Base-by-base conservation (phyloP, 2,797 vertebrate genomes). In the Galagoides demidoff region DNA sequence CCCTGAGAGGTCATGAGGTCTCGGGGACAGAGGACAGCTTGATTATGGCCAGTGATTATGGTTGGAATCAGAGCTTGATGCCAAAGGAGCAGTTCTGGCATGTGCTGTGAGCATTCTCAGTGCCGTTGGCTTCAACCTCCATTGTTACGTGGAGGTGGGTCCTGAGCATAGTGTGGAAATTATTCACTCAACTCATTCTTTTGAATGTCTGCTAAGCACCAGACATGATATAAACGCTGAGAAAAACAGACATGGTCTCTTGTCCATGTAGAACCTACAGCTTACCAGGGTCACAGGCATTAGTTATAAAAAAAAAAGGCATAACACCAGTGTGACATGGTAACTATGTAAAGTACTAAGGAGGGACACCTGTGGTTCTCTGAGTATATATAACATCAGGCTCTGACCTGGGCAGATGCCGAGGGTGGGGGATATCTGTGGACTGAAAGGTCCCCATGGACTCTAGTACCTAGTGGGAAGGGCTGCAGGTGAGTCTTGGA, bases 401-500 rank as follows among this genome's bases (percentile, higher is more conserved):
- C 43, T 43, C 6, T 0, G 0, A 8, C 16, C 9, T 7, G 11
- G 5, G 16, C 31, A 52, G 45, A 49, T 13, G 10, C 3, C 27
- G 6, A 66, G n/a, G 2, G 0, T 37, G 23, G 29, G n/a, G 25
- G 29, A 10, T 27, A 8, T 52, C 57, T 31, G 20, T 34, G 55
- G 43, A 29, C 43, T 1, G 31, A 9, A 49, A 12, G 7, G 27
- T 31, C 7, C 19, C 34, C 59, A 12, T 34, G 14, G 25, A 52
- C 29, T 1, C 3, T 9, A 7, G 37, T 10, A 7, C 19, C 0
- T n/a, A n/a, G 22, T 25, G 0, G 0, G 16, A 39, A 39, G 20
- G 55, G n/a, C 11, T 49, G 11, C 2, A 6, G 63, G 4, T 2
- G 9, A 55, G 4, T 4, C 37, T 3, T 73, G 37, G 45, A 82